phyloP scores from a whole-genome alignment of 1,140 invertebrate species.

The Dryas iulia region DNA sequence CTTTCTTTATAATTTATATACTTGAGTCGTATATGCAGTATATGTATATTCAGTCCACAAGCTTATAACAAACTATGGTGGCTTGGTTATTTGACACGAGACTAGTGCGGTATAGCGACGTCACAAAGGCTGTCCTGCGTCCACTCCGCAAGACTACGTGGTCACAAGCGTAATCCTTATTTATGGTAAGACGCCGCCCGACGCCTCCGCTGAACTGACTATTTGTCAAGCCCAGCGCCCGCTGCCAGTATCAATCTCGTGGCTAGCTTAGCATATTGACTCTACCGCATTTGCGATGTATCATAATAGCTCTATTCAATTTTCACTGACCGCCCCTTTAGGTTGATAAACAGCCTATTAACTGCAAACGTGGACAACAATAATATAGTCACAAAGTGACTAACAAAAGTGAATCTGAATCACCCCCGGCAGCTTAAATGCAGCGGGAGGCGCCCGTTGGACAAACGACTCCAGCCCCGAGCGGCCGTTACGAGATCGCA shows the following conservation, averaged over 20 bases:
- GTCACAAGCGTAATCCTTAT: conserved; percentile 71
- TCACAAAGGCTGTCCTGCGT: conserved; percentile 54
- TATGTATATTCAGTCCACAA: background rate
- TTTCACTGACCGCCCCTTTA: conserved; percentile 19
- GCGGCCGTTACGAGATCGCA: conserved; percentile 55
- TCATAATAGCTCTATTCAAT: conserved; percentile 30
- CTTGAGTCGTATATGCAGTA: background rate
- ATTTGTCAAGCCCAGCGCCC: conserved; percentile 66
- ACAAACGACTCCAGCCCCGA: conserved; percentile 50
- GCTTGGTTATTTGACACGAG: conserved; percentile 49
- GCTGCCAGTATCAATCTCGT: conserved; percentile 66
- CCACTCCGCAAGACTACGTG: conserved; percentile 69
- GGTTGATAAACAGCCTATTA: conserved; percentile 41
- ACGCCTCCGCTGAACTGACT: conserved; percentile 67
- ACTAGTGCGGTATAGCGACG: conserved; percentile 42
- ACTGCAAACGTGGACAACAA: conserved; percentile 48
- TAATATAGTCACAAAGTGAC: conserved; percentile 57
- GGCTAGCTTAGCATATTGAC: conserved; percentile 47
- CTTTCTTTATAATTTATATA: too few relatives aligned
- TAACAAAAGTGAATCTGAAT: conserved; percentile 70
- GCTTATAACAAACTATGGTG: conserved; percentile 42
- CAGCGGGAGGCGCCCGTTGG: conserved; percentile 39
- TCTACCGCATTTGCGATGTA: conserved; percentile 20
- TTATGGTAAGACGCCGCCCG: conserved; percentile 73
- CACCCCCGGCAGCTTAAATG: conserved; percentile 52